These are phyloP conservation scores for Temnothorax curvispinosus DNA, from an alignment of 1,140 invertebrate species.

Conservation along the genomic window DNA sequence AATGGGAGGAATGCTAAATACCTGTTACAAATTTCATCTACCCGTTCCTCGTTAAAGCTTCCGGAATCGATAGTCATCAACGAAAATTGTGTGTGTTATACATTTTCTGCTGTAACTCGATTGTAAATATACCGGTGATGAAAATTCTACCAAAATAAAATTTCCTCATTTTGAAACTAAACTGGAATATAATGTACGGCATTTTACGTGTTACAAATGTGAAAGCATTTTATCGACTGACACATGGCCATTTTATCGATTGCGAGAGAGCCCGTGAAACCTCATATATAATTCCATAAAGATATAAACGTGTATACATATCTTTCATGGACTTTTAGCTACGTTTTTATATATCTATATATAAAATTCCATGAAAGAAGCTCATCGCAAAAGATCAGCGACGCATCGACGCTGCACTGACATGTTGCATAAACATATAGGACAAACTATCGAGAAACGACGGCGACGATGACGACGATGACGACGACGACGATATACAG, in stretches of 20 bases:
- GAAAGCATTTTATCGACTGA: not conserved
- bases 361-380: not conserved
- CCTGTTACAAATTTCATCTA: not conserved
- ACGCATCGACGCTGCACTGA: not conserved
- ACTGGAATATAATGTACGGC: not conserved
- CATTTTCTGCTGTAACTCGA: not conserved
- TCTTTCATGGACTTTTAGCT: too few species aligned
- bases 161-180: not conserved
- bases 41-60: not conserved
- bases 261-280: not conserved
- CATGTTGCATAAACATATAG: not conserved
- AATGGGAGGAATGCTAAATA: not conserved
- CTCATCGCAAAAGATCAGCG: not conserved
- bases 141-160: constrained; percentile 5
- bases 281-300: not conserved
- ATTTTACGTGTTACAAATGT: not conserved
- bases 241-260: not conserved
- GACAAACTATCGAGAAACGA: not conserved
- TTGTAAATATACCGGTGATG: not conserved
- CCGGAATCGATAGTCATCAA: not conserved
- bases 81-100: not conserved
- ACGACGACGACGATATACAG: not conserved
- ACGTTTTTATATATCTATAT: too few species aligned
- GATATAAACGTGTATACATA: not conserved
- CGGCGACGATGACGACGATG: not conserved